Percentiles rank a stretch among this genome's conserved stretches.
These are phyloP conservation scores for Pseudomyrmex cubaensis DNA, from an alignment of 1,140 invertebrate species.

Conservation along the genomic window DNA sequence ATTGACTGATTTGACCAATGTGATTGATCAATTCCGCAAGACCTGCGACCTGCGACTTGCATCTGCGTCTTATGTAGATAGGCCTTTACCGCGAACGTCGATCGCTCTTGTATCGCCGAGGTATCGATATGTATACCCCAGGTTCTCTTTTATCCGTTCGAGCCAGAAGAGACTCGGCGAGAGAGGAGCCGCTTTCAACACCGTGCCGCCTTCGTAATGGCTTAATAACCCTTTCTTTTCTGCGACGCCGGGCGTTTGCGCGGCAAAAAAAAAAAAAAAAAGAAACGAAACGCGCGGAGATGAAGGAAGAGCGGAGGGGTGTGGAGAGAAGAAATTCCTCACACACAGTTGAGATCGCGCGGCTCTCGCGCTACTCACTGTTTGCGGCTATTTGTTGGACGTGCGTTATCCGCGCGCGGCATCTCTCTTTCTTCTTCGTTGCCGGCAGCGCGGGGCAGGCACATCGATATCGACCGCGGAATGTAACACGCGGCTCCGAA, in stretches of 20 bases:
- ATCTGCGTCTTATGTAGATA: too few species aligned
- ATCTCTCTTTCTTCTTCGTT: conserved; percentile 52
- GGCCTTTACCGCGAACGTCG: neutral
- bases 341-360: conserved; percentile 36
- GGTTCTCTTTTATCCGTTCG: conserved; percentile 34
- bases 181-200: conserved; percentile 52
- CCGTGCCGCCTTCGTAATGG: conserved; percentile 51
- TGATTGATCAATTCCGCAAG: too few species aligned
- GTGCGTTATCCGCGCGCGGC: conserved; percentile 62
- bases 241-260: conserved; percentile 38
- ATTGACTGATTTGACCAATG: too few species aligned
- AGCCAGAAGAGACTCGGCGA: conserved; percentile 10
- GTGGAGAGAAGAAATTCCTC: conserved; percentile 9
- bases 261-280: conserved; percentile 39
- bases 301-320: neutral
- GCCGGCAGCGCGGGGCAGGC: conserved; percentile 27
- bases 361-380: conserved; percentile 50
- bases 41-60: too few species aligned
- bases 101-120: conserved; percentile 16
- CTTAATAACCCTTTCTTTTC: conserved; percentile 56
- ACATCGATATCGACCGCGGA: conserved; percentile 75
- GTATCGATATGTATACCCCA: conserved; percentile 40
- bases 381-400: conserved; percentile 68
- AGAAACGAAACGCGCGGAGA: neutral
- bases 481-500: conserved; percentile 71